Evolutionary conservation across 2,797 vertebrate species (phyloP).

Genomic region (Leontopithecus rosalia): DNA sequence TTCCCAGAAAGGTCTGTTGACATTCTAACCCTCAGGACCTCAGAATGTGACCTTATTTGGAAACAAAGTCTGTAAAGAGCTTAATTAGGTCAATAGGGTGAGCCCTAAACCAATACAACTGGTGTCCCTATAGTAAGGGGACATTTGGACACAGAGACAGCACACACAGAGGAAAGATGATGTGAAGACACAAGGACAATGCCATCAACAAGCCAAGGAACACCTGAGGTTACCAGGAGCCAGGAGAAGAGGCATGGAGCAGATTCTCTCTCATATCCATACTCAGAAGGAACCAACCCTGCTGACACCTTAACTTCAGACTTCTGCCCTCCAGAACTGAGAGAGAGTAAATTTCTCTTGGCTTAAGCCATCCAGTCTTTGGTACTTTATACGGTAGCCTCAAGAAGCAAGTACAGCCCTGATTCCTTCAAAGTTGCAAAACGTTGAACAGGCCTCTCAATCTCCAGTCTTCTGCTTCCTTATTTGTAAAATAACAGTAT

Average conservation of each 20-base stretch:
- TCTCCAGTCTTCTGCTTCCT: conserved; percentile 50
- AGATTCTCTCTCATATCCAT: neutral
- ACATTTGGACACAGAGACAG: neutral
- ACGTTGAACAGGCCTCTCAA: neutral
- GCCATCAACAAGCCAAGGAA: neutral
- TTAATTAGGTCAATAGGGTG: conserved; percentile 21
- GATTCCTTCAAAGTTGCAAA: neutral
- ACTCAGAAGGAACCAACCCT: neutral
- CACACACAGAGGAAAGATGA: neutral
- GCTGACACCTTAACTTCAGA: neutral
- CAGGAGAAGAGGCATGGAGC: neutral
- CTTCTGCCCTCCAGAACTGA: neutral
- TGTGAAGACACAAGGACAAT: neutral
- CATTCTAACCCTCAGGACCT: neutral
- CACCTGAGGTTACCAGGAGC: neutral
- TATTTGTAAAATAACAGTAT: conserved; percentile 42
- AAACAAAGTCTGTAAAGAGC: neutral
- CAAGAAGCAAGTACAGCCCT: neutral
- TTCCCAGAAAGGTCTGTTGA: neutral
- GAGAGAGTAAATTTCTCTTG: neutral
- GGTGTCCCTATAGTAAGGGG: neutral
- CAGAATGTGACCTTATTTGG: conserved; percentile 22
- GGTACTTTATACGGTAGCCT: neutral
- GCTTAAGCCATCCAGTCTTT: neutral
- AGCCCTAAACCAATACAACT: neutral